Percentiles rank a stretch among this genome's conserved stretches.
phyloP scores from a whole-genome alignment of 2,797 vertebrate species.

The Malacoctenus gilli region DNA sequence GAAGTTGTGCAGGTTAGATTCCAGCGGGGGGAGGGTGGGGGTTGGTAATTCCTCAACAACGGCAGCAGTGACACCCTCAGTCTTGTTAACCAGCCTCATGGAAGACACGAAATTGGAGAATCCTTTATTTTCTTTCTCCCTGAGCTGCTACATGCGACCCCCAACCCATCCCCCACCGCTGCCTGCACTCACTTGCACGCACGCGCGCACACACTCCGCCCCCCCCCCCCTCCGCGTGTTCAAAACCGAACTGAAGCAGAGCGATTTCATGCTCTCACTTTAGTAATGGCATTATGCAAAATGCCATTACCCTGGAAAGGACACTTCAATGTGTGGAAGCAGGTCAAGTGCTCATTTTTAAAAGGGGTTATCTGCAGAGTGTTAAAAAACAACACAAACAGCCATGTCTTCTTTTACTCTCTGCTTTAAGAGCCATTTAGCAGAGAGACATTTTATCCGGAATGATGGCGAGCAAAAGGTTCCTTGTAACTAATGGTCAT shows the following conservation, averaged over 20 bases:
- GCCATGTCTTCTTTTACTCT: conserved; percentile 37
- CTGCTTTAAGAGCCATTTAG: conserved; percentile 55
- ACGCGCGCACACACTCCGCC: not conserved
- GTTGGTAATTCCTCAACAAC: conserved; percentile 14
- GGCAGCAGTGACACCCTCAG: not conserved
- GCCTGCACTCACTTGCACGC: not conserved
- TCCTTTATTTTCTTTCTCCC: conserved; percentile 39
- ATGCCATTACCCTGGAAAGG: conserved; percentile 79
- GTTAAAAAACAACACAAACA: conserved; percentile 57
- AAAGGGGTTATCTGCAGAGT: conserved; percentile 61
- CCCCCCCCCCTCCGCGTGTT: conserved; percentile 28
- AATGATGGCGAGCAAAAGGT: conserved; percentile 54
- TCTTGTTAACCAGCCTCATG: conserved; percentile 30
- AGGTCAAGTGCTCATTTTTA: conserved; percentile 74
- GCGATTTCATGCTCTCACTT: conserved; percentile 80
- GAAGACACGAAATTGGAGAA: conserved; percentile 40
- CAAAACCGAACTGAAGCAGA: conserved; percentile 67
- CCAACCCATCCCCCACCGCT: conserved; percentile 17
- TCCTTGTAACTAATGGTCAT: conserved; percentile 64
- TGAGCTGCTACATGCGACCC: conserved; percentile 28
- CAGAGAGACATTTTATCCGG: conserved; percentile 40
- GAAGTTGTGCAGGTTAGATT: not conserved
- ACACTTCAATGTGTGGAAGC: conserved; percentile 71
- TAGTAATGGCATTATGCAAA: conserved; percentile 82
- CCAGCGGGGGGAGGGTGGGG: too few species aligned